phyloP scores from a whole-genome alignment of 2,888 invertebrate genomes.

The Thera britannica region DNA sequence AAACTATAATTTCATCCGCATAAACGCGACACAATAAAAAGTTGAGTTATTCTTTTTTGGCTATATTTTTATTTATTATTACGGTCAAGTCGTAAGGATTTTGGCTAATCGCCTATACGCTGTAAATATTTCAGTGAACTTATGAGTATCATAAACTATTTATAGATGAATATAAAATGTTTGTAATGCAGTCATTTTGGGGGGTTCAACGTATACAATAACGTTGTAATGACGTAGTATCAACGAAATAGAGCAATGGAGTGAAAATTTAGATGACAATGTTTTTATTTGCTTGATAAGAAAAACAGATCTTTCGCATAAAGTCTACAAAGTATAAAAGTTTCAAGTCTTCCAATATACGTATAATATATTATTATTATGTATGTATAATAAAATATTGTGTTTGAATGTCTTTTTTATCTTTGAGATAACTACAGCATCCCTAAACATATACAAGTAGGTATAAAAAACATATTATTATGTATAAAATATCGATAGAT shows the following conservation, averaged over 20 bases:
- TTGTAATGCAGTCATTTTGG: conserved; percentile 29
- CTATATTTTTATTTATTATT: conserved; percentile 67
- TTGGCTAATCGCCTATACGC: conserved; percentile 69
- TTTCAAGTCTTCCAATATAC: no score
- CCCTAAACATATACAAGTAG: no score
- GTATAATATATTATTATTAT: no score
- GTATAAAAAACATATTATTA: no score
- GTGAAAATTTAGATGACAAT: neutral
- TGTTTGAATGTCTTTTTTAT: no score
- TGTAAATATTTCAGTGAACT: conserved; percentile 63
- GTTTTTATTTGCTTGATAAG: neutral
- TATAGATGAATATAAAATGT: conserved; percentile 54
- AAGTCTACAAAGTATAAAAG: no score
- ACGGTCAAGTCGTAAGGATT: conserved; percentile 70
- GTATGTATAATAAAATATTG: no score
- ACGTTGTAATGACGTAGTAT: conserved; percentile 18
- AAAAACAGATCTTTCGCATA: no score
- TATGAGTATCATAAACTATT: conserved; percentile 62
- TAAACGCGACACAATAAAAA: conserved; percentile 73
- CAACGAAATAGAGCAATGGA: conserved; percentile 12
- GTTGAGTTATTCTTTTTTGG: conserved; percentile 62
- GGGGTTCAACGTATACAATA: conserved; percentile 16
- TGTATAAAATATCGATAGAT: no score
- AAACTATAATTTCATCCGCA: conserved; percentile 49
- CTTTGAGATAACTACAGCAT: no score